Evolutionary conservation across 2,797 vertebrate species (phyloP).

Genomic region (Emydoidea blandingii): DNA sequence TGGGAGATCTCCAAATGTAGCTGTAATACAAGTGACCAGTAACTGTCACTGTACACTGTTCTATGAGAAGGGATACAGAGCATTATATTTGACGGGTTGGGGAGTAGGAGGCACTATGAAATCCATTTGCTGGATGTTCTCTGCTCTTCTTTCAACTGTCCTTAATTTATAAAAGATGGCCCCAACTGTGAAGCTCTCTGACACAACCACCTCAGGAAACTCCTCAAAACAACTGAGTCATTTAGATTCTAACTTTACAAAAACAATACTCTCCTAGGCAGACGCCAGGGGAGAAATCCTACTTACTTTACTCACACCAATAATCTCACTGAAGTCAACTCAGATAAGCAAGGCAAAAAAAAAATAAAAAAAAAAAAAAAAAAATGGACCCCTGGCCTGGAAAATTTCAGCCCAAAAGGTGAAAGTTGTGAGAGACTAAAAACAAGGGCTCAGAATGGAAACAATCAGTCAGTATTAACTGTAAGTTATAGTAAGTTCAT

Average conservation of each 20-base stretch:
- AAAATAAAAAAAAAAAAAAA: neutral
- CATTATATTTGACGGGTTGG: slow-evolving; percentile 24
- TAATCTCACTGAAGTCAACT: neutral
- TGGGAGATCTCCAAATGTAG: slow-evolving; percentile 29
- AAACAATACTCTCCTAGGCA: neutral
- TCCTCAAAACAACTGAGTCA: neutral
- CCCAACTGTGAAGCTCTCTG: neutral
- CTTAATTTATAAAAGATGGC: neutral
- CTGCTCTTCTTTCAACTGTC: neutral
- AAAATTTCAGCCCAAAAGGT: neutral
- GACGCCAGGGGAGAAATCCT: neutral
- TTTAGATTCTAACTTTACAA: neutral
- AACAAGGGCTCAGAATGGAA: neutral
- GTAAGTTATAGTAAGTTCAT: slow-evolving; percentile 32
- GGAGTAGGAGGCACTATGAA: neutral
- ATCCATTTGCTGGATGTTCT: neutral
- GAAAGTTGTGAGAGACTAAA: neutral
- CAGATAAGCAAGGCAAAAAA: neutral
- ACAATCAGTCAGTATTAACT: neutral
- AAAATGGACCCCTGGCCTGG: neutral
- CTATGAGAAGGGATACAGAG: neutral
- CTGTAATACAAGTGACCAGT: slow-evolving; percentile 39
- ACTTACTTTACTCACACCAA: neutral
- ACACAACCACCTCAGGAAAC: neutral
- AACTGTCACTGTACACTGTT: neutral